Evolutionary conservation across 2,113 vertebrate species (phyloP).

Genomic region (Chaetodon trifascialis): DNA sequence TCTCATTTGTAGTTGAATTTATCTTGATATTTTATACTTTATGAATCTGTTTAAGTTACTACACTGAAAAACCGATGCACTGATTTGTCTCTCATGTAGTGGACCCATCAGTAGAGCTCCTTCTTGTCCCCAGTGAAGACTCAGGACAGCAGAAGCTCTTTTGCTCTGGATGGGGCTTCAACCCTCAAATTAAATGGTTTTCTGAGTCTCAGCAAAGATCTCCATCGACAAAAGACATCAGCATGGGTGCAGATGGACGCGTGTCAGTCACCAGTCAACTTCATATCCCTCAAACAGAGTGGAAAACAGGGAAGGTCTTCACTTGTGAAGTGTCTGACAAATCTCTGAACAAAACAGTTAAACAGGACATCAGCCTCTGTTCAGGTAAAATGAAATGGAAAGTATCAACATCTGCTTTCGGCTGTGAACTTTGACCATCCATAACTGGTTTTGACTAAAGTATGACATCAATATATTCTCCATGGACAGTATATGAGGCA

Average conservation of each 20-base stretch:
- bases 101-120: conserved; percentile 68
- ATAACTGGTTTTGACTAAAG: too few relatives aligned
- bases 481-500: too few relatives aligned
- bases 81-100: too few relatives aligned
- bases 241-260: conserved; percentile 59
- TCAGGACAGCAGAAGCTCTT: conserved; percentile 56
- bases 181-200: conserved; percentile 78
- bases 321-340: conserved; percentile 74
- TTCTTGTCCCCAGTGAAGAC: conserved; percentile 37
- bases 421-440: too few relatives aligned
- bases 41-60: too few relatives aligned
- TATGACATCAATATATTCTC: too few relatives aligned
- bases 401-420: not conserved
- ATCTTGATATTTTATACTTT: too few relatives aligned
- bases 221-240: not conserved
- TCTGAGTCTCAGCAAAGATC: not conserved
- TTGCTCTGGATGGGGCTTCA: conserved; percentile 71
- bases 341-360: not conserved
- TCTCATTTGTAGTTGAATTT: too few relatives aligned
- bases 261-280: conserved; percentile 69
- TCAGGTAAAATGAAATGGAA: not conserved
- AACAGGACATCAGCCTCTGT: too few relatives aligned
- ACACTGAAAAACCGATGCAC: too few relatives aligned
- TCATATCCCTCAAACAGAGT: conserved; percentile 50
- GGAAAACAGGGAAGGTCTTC: conserved; percentile 64